Evolutionary conservation across 2,888 invertebrate species (phyloP).

Genomic region (Cacoxenus indagator): DNA sequence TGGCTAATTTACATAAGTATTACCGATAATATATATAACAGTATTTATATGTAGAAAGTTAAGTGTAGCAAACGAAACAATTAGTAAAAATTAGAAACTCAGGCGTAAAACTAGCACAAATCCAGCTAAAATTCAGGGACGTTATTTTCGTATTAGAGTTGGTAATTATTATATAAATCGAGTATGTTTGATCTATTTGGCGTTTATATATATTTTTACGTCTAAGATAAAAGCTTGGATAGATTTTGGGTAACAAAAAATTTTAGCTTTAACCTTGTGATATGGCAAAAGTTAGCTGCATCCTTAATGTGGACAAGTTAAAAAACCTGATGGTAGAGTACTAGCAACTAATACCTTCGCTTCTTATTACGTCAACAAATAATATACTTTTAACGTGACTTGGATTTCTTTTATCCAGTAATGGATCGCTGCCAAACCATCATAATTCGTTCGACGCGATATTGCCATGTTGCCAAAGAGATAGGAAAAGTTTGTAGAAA

Average conservation of each 20-base stretch:
- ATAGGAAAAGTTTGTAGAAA: no score
- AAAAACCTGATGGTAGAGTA: no score
- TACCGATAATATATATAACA: background rate
- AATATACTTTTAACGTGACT: no score
- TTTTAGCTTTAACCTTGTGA: background rate
- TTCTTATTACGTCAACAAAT: no score
- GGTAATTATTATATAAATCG: background rate
- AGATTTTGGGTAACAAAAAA: background rate
- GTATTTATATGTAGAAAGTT: background rate
- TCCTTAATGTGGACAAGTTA: background rate
- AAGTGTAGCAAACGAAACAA: slow-evolving; percentile 9
- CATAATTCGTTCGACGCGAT: no score
- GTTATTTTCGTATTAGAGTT: background rate
- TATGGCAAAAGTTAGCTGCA: background rate
- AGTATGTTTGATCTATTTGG: background rate
- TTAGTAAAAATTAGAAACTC: background rate
- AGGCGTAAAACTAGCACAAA: background rate
- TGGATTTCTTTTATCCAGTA: no score
- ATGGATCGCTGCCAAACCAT: no score
- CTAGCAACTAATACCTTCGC: no score
- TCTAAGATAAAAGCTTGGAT: background rate
- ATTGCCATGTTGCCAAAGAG: no score
- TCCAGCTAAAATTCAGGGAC: background rate
- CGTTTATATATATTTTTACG: background rate
- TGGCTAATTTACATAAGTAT: background rate